Evolutionary conservation across 2,888 invertebrate species (phyloP).

Genomic region (Anthrax anthrax): DNA sequence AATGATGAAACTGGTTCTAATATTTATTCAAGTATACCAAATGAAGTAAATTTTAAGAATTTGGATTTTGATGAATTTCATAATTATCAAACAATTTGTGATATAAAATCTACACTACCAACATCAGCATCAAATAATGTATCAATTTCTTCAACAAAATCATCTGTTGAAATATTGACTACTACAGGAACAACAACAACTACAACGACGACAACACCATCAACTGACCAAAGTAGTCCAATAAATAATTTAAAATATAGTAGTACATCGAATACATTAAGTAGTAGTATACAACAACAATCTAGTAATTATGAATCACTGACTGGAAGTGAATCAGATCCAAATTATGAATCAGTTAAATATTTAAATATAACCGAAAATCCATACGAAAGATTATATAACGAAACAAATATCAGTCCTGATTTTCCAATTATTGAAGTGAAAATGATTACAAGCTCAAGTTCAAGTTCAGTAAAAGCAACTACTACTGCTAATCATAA

Average conservation of each 20-base stretch:
- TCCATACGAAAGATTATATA: conserved; percentile 49
- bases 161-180: neutral
- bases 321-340: conserved; percentile 65
- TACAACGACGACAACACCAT: conserved; percentile 10
- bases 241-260: conserved; percentile 11
- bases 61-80: conserved; percentile 5
- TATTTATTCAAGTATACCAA: conserved; percentile 17
- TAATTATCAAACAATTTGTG: conserved; percentile 13
- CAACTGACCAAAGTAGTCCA: conserved; percentile 11
- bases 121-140: conserved; percentile 23
- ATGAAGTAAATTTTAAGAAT: conserved; percentile 4
- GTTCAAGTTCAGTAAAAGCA: neutral
- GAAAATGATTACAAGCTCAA: neutral
- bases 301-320: conserved; percentile 64
- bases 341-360: conserved; percentile 70
- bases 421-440: conserved; percentile 5
- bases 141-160: neutral
- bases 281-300: conserved; percentile 33
- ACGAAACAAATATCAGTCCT: conserved; percentile 22
- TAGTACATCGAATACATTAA: conserved; percentile 21
- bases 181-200: neutral
- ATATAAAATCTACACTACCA: conserved; percentile 24
- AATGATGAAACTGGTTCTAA: conserved; percentile 18
- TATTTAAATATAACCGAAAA: conserved; percentile 53
- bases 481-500: neutral